A percentile compares a stretch with the other conserved stretches of the same genome.
Evolutionary conservation across 1,140 invertebrate species (phyloP).

Genomic region (Saccostrea echinata): DNA sequence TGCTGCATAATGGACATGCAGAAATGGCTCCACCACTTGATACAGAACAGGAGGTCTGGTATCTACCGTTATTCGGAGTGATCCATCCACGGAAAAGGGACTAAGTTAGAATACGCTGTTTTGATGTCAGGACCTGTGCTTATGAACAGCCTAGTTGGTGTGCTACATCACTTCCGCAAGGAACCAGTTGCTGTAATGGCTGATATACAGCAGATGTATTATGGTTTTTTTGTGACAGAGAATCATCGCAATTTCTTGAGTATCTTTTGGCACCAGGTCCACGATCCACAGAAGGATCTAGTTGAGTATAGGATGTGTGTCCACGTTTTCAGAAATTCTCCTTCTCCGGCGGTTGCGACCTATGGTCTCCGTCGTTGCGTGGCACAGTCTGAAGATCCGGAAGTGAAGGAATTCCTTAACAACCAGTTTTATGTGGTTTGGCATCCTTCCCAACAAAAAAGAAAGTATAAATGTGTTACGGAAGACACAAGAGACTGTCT

Average conservation of each 20-base stretch:
- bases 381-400: background rate
- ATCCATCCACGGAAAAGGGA: constrained; percentile 56
- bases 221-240: constrained; percentile 42
- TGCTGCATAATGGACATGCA: constrained; percentile 52
- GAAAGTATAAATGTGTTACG: background rate
- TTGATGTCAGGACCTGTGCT: constrained; percentile 71
- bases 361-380: constrained; percentile 42
- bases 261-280: constrained; percentile 45
- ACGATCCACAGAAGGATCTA: constrained; percentile 23
- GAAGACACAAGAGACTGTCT: background rate
- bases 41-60: constrained; percentile 49
- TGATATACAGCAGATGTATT: constrained; percentile 54
- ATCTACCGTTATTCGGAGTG: constrained; percentile 53
- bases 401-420: background rate
- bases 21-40: constrained; percentile 51
- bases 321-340: constrained; percentile 47
- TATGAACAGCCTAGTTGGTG: constrained; percentile 66
- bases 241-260: constrained; percentile 47
- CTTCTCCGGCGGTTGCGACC: constrained; percentile 55
- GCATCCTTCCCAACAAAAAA: constrained; percentile 15
- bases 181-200: constrained; percentile 32
- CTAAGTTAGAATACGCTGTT: constrained; percentile 28
- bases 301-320: constrained; percentile 53
- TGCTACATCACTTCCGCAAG: constrained; percentile 58
- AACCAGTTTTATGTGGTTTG: constrained; percentile 47